Percentiles rank a stretch among this genome's conserved stretches.
phyloP scores from a whole-genome alignment of 2,113 vertebrate genomes.

The Nyctibius bracteatus region DNA sequence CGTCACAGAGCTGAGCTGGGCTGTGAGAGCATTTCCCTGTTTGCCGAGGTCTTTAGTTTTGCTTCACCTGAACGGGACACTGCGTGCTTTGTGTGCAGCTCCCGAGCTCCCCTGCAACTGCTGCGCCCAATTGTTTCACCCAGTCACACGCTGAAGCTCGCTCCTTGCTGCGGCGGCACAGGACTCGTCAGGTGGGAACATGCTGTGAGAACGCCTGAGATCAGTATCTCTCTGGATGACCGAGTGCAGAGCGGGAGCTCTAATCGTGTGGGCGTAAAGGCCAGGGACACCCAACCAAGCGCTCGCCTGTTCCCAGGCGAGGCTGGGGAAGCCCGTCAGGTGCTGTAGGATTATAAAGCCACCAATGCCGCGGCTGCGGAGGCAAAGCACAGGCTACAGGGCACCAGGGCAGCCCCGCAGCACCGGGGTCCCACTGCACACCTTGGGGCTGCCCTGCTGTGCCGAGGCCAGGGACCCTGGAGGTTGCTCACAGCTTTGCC shows the following conservation, averaged over 20 bases:
- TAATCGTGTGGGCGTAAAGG: rapidly evolving
- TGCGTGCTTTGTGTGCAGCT: background rate
- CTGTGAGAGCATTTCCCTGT: background rate
- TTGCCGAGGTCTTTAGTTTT: background rate
- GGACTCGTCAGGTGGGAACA: background rate
- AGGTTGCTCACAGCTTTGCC: background rate
- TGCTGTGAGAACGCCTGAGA: background rate
- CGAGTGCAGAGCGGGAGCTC: background rate
- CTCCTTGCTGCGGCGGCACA: background rate
- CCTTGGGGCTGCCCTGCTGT: rapidly evolving
- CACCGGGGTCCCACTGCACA: rapidly evolving
- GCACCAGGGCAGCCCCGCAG: background rate
- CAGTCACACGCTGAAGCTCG: rapidly evolving
- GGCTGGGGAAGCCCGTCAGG: background rate
- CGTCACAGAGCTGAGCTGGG: background rate
- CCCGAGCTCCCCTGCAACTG: background rate
- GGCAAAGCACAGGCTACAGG: background rate
- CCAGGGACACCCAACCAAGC: background rate
- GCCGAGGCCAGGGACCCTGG: background rate
- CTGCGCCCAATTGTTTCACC: background rate
- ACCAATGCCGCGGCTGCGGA: rapidly evolving
- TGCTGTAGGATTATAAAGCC: background rate
- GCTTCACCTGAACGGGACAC: background rate
- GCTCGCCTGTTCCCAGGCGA: no score
- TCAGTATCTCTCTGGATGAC: background rate